Evolutionary conservation across 2,113 vertebrate species (phyloP).

Genomic region (Gavialis gangeticus): DNA sequence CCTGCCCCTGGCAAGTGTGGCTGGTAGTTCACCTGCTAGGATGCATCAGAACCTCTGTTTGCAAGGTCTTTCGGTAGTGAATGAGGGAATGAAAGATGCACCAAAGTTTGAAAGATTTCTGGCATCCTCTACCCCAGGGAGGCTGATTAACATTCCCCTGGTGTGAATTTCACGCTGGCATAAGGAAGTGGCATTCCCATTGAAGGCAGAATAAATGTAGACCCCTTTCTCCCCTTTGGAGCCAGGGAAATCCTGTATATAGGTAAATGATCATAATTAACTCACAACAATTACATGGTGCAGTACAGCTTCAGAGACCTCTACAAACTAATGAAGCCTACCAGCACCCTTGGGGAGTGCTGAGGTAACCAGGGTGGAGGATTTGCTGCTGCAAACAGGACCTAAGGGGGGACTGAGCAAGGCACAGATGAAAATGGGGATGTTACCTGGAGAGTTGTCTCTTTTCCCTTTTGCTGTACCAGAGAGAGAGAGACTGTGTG

Average conservation of each 20-base stretch:
- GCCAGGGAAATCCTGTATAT: background rate
- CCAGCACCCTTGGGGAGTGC: constrained; percentile 27
- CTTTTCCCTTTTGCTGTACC: background rate
- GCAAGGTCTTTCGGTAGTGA: constrained; percentile 11
- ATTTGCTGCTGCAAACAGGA: constrained; percentile 22
- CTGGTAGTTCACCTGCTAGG: background rate
- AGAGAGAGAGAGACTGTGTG: background rate
- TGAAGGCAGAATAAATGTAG: background rate
- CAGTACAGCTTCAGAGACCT: constrained; percentile 34
- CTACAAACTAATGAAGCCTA: constrained; percentile 15
- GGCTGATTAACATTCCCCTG: constrained; percentile 43
- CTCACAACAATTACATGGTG: background rate
- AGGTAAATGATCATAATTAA: constrained; percentile 43
- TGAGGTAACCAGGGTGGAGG: background rate
- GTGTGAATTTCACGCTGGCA: constrained; percentile 18
- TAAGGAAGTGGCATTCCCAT: background rate
- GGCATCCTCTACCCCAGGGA: constrained; percentile 7
- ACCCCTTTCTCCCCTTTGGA: constrained; percentile 19
- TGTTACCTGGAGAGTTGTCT: background rate
- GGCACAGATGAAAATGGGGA: background rate
- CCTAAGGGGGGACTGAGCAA: background rate
- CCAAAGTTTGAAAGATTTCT: constrained; percentile 52
- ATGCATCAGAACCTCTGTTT: background rate
- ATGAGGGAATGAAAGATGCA: background rate
- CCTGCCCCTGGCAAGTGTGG: background rate